Base-by-base conservation (phyloP, 2,888 invertebrate species). In the Girardia tigrina region DNA sequence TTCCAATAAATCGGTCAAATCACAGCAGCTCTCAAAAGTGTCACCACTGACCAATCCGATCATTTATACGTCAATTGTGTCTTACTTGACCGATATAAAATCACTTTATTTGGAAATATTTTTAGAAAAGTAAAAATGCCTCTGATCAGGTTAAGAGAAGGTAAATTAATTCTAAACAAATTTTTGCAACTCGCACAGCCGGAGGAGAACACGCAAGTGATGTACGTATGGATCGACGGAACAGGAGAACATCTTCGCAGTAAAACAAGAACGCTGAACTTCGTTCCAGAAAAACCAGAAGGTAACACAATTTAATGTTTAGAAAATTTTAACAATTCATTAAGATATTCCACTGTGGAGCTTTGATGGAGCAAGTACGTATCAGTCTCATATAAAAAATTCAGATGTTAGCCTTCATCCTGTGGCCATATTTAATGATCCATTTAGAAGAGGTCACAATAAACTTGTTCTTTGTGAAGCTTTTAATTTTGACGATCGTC, bases 351-450 rank as follows among this genome's bases (percentile, higher is more conserved):
- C 85, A 4, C 77, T 84, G 27, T 86, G 86, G 86, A 86, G 86
- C 80, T 85, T 84, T 79, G 85, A 86, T 78, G 85, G 85, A 1
- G 84, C 85, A 28, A 85, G 85, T 72, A 86, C 85, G 0, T 82
- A 82, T 42, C 86, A 86, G 78, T 84, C 86, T 0, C 81, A 82
- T 77, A 85, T 85, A 0, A 82, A 82, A 72, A 86, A 86, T 80
- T 85, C 85, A 0, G 95, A 97, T 82, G 90, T 92, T 70, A 94
- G 90, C 85, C 86, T 95, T 70, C 88, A 89, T 79, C 94, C 95
- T 0, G 90, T 92, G n/a, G 92, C 94, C 75, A 88, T 95, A 79
- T 97, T 90, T 87, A 89, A 88, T 79, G 95, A 95, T 83, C 95
- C 95, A 0, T 94, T 97, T 88, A 88, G 91, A 26, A 88, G 90